Evolutionary conservation across 1,140 invertebrate species (phyloP).

Genomic region (Antheraea pernyi): DNA sequence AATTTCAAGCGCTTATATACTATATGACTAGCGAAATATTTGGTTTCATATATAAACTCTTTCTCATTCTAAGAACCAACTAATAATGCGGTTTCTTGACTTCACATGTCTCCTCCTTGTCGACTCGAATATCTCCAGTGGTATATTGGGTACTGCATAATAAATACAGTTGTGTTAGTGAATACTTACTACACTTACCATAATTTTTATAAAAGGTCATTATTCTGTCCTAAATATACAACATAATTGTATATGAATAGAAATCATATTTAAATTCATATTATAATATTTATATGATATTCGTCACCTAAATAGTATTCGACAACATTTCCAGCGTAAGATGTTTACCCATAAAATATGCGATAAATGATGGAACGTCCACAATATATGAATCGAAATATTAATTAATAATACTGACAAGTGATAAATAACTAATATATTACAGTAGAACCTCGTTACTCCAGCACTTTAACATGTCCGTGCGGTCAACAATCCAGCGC

Average conservation of each 20-base stretch:
- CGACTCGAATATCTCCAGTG: constrained; percentile 79
- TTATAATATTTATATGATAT: too few species aligned
- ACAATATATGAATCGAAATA: neutral
- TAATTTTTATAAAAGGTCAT: neutral
- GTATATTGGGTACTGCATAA: constrained; percentile 80
- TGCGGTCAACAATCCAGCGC: too few species aligned
- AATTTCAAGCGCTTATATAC: constrained; percentile 52
- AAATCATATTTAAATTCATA: neutral
- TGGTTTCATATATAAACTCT: constrained; percentile 48
- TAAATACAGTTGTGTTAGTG: constrained; percentile 48
- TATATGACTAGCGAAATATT: constrained; percentile 58
- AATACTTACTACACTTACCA: neutral
- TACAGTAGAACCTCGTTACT: constrained; percentile 5
- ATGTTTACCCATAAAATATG: neutral
- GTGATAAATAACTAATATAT: neutral
- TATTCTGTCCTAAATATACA: neutral
- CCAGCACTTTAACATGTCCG: too few species aligned
- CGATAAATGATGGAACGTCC: neutral
- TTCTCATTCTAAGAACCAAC: constrained; percentile 78
- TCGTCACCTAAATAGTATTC: neutral
- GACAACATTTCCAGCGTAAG: neutral
- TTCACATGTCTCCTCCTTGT: constrained; percentile 77
- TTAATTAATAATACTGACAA: neutral
- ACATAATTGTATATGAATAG: neutral
- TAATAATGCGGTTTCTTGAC: constrained; percentile 79